Percentiles rank a stretch among this genome's conserved stretches.
Conservation (phyloP, 2,797 vertebrate genomes). For the Eupleurogrammus muticus region DNA sequence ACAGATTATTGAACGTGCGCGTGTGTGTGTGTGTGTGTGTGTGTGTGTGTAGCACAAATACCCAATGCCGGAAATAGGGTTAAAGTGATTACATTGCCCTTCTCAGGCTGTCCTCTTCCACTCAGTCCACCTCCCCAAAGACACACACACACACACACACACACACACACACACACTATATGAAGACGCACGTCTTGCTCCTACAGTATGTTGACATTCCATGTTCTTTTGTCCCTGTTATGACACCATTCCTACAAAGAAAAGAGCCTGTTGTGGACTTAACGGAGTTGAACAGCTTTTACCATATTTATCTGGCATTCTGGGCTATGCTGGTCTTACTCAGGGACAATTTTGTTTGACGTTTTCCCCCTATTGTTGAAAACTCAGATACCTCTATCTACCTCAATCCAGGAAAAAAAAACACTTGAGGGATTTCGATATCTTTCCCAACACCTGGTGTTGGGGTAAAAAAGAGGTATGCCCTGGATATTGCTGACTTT, state of each 20-base stretch:
- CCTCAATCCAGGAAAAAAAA: too few relatives aligned
- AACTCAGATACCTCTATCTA: background rate
- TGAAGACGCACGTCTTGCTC: constrained; percentile 33
- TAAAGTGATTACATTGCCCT: constrained; percentile 65
- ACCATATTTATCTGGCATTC: constrained; percentile 1
- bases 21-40: background rate
- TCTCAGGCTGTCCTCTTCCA: constrained; percentile 56
- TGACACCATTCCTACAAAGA: constrained; percentile 47
- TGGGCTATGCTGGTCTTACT: background rate
- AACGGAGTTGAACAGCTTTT: constrained; percentile 21
- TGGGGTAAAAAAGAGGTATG: too few relatives aligned
- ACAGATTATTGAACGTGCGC: constrained; percentile 24
- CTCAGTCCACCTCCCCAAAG: constrained; percentile 32
- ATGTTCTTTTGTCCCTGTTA: constrained; percentile 54
- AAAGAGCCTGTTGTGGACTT: constrained; percentile 7
- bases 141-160: constrained; percentile 34
- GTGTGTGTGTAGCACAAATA: constrained; percentile 19
- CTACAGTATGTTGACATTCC: constrained; percentile 56
- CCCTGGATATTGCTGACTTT: too few relatives aligned
- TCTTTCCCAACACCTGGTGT: too few relatives aligned
- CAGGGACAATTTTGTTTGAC: background rate
- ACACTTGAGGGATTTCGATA: too few relatives aligned
- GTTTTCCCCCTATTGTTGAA: background rate
- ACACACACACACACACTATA: constrained; percentile 19
- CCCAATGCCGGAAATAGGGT: constrained; percentile 55